Evolutionary conservation across 2,888 invertebrate species (phyloP).

Genomic region (Nineta flava): DNA sequence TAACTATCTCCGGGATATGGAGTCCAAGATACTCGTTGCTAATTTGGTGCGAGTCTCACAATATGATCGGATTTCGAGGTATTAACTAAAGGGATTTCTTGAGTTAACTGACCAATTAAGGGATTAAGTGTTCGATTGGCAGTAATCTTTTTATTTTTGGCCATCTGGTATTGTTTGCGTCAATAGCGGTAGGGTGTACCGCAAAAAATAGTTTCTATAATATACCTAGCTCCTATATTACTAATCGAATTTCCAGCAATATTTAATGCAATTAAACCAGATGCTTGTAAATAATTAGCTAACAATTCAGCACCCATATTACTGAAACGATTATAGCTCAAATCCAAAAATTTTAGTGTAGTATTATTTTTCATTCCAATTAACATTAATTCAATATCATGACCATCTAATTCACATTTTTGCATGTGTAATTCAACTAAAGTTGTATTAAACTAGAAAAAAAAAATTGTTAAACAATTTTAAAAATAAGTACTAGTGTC

Average conservation of each 20-base stretch:
- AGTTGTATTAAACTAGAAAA: constrained; percentile 23
- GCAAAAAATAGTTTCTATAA: too few species aligned
- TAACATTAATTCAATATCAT: constrained; percentile 39
- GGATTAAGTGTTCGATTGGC: too few species aligned
- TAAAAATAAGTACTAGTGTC: too few species aligned
- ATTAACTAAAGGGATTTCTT: too few species aligned
- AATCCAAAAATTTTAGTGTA: constrained; percentile 37
- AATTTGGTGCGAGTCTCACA: too few species aligned
- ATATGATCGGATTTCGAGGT: too few species aligned
- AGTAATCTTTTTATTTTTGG: too few species aligned
- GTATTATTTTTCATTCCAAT: constrained; percentile 33
- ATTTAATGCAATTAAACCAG: constrained; percentile 33
- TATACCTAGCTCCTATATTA: constrained; percentile 36
- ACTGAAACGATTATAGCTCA: constrained; percentile 41
- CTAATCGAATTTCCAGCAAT: constrained; percentile 39
- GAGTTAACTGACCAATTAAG: too few species aligned
- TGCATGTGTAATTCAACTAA: constrained; percentile 39
- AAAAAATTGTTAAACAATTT: constrained; percentile 2
- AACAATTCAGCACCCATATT: constrained; percentile 39
- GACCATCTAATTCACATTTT: constrained; percentile 40
- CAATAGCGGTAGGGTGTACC: background rate
- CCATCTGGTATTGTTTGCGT: too few species aligned
- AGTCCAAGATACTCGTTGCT: too few species aligned
- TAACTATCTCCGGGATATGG: too few species aligned
- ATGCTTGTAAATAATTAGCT: constrained; percentile 34